These are phyloP conservation scores for Beroe ovata DNA, from an alignment of 37 sponge, comb jelly and placozoan genomes.

Conservation along the genomic window DNA sequence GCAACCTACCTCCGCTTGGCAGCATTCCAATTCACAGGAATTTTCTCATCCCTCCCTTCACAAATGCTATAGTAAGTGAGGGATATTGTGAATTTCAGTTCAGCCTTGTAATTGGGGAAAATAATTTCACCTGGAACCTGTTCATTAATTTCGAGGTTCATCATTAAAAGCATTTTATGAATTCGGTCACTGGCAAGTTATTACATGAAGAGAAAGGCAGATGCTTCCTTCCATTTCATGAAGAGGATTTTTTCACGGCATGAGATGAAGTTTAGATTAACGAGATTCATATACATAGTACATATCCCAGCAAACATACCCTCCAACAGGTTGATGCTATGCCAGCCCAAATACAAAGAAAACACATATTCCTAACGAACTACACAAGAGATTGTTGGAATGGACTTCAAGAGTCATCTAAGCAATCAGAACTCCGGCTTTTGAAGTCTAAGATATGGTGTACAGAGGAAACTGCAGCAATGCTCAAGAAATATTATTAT, in stretches of 20 bases:
- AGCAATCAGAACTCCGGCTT: slow-evolving; percentile 22
- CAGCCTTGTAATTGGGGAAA: too few species aligned
- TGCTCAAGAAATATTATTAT: neutral
- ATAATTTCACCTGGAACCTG: too few species aligned
- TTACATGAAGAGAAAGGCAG: too few species aligned
- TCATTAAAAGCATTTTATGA: too few species aligned
- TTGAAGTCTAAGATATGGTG: slow-evolving; percentile 35
- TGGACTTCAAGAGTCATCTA: slow-evolving; percentile 21
- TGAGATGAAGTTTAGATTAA: too few species aligned
- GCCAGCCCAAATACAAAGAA: slow-evolving; percentile 26
- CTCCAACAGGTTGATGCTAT: slow-evolving; percentile 52
- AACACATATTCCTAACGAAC: slow-evolving; percentile 60
- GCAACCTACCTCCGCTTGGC: slow-evolving; percentile 29
- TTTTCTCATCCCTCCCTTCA: slow-evolving; percentile 34
- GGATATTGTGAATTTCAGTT: too few species aligned
- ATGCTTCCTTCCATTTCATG: too few species aligned
- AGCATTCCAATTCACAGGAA: slow-evolving; percentile 51
- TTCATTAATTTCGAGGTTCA: too few species aligned
- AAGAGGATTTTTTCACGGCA: too few species aligned
- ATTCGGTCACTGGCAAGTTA: too few species aligned
- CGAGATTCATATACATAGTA: too few species aligned
- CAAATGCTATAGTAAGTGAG: slow-evolving; percentile 21
- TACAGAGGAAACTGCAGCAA: slow-evolving; percentile 24
- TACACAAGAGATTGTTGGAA: slow-evolving; percentile 60
- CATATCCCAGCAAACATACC: too few species aligned